Evolutionary conservation across 2,797 vertebrate species (phyloP).

Genomic region (Silurus aristotelis): DNA sequence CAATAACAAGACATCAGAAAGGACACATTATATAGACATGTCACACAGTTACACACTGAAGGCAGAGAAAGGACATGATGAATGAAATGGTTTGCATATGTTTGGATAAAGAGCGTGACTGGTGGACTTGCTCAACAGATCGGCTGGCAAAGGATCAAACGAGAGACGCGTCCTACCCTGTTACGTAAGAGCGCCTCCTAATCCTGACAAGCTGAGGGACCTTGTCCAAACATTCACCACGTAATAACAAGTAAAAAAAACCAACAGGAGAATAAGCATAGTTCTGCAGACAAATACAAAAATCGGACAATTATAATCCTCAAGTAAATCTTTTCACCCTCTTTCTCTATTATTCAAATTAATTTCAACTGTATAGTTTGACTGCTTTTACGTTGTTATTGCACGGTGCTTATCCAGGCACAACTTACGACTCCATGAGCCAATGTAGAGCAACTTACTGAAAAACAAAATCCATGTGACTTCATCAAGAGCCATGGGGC

Average conservation of each 20-base stretch:
- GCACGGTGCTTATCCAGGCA: neutral
- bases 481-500: neutral
- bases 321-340: neutral
- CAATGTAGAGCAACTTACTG: neutral
- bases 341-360: neutral
- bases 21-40: conserved; percentile 45
- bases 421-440: neutral
- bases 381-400: neutral
- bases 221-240: conserved; percentile 4
- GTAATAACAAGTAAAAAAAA: neutral
- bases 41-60: neutral
- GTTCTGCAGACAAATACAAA: neutral
- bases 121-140: conserved; percentile 30
- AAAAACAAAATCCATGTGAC: conserved; percentile 14
- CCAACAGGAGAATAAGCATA: neutral
- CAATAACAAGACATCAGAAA: conserved; percentile 61
- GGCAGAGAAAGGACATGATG: conserved; percentile 6
- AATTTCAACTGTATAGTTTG: neutral
- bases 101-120: conserved; percentile 25
- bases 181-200: conserved; percentile 34
- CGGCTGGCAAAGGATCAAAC: conserved; percentile 40
- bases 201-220: conserved; percentile 30
- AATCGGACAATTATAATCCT: neutral
- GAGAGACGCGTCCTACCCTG: conserved; percentile 16
- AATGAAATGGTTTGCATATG: conserved; percentile 54